Conservation (phyloP, 2,113 vertebrate genomes). For the Genyomyrus donnyi region DNA sequence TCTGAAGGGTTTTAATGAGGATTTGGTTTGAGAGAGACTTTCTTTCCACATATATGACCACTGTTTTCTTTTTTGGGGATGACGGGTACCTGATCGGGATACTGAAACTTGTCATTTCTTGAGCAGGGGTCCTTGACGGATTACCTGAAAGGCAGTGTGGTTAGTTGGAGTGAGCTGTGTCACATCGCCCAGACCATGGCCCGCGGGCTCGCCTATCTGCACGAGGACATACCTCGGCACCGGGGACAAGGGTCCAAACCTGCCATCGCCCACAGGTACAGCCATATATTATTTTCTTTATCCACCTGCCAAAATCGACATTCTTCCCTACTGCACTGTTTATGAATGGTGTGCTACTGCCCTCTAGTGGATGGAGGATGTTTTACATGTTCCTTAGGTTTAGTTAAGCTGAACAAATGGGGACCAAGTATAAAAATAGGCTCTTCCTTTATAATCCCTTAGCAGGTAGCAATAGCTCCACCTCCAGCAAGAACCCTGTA, state of each 20-base stretch:
- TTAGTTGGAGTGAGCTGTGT: conserved; percentile 86
- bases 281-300: not conserved
- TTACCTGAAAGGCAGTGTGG: conserved; percentile 83
- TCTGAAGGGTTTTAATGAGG: not conserved
- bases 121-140: conserved; percentile 83
- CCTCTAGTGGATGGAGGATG: not conserved
- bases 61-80: not conserved
- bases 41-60: not conserved
- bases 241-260: conserved; percentile 87
- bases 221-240: conserved; percentile 80
- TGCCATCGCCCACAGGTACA: conserved; percentile 90
- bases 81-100: not conserved
- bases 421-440: not conserved
- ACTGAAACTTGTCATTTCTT: not conserved
- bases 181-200: conserved; percentile 84
- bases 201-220: conserved; percentile 80
- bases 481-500: not conserved
- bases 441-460: not conserved
- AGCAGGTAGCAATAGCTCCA: not conserved
- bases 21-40: not conserved
- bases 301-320: not conserved
- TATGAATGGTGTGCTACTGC: not conserved
- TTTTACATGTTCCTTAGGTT: not conserved
- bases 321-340: not conserved
- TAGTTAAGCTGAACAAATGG: not conserved